Base-by-base conservation (phyloP, 2,113 vertebrate species). In the Empidonax traillii region DNA sequence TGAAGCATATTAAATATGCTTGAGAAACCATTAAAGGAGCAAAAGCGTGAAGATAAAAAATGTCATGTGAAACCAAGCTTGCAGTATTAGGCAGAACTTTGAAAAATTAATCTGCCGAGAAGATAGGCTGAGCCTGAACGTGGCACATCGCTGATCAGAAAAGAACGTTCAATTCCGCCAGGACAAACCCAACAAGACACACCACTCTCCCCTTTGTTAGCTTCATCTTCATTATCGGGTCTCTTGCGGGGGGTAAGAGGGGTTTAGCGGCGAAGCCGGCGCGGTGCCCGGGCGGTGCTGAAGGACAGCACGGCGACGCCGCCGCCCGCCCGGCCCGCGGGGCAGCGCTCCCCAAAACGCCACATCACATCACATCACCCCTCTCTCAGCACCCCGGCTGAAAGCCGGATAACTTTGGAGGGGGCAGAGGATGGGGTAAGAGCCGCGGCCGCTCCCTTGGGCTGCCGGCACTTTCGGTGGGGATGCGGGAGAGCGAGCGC, bases 221-320 rank as follows among this genome's bases (percentile, higher is more conserved):
- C 62, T 9, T 30, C 74, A 2, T 30, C 69, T 33, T 12, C 71
- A 1, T 0, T 1, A 24, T 10, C 30, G 19, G 25, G 2, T 11
- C 56, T 8, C 13, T 1, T 3, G 33, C 3, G 2, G 25, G 23
- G 30, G 23, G 5, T 2, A 17, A 28, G 23, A 14, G 52, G 10
- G 12, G 3, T 0, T 1, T 0, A 1, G 2, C n/a, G n/a, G 39
- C 17, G 8, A 5, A 6, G 10, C 4, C 22, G 31, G 3, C 19
- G n/a, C 39, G 30, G 39, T 21, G 15, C n/a, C 71, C n/a, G 19
- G 55, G 24, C 7, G 53, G 89, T 93, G 93, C 95, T 91, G 93
- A 86, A 78, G 91, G 91, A 92, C 91, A 94, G 91, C 85, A 35
- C 76, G n/a, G 79, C 8, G 21, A 4, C 4, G 12, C 58, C 55